Evolutionary conservation across 2,113 vertebrate genomes (phyloP).

Genomic region (Nipponia nippon): DNA sequence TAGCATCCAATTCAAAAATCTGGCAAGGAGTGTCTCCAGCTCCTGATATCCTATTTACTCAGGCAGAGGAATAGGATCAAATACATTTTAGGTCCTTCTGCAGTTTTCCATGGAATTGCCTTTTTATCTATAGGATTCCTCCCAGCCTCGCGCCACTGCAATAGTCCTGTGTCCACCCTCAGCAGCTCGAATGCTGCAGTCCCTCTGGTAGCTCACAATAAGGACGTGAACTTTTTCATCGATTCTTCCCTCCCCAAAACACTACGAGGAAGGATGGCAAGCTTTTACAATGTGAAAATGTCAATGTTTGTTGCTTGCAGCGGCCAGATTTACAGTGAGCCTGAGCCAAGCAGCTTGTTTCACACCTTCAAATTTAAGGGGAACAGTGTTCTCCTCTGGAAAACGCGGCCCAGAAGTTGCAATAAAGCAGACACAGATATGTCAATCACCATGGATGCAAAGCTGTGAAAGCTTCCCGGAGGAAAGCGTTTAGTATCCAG

Average conservation of each 20-base stretch:
- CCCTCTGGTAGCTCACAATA: neutral
- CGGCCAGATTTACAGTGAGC: constrained; percentile 22
- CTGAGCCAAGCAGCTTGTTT: constrained; percentile 50
- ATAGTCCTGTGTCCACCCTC: neutral
- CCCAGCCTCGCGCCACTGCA: neutral
- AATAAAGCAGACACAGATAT: constrained; percentile 10
- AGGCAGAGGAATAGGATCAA: neutral
- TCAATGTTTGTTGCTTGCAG: constrained; percentile 22
- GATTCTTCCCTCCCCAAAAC: neutral
- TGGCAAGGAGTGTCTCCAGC: neutral
- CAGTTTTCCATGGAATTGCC: neutral
- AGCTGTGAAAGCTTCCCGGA: neutral
- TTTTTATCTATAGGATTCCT: neutral
- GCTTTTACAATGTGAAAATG: neutral
- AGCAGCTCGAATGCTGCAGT: neutral
- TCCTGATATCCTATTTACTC: neutral
- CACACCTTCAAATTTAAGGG: constrained; percentile 35
- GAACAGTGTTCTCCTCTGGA: constrained; percentile 43
- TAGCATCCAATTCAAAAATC: neutral
- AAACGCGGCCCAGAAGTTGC: neutral
- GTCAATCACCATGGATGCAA: neutral
- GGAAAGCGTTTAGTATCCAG: neutral
- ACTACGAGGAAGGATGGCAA: neutral
- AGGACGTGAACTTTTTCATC: neutral
- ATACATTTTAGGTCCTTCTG: neutral